Conservation (phyloP, 2,888 invertebrate species). For the Platyscelio sp. region DNA sequence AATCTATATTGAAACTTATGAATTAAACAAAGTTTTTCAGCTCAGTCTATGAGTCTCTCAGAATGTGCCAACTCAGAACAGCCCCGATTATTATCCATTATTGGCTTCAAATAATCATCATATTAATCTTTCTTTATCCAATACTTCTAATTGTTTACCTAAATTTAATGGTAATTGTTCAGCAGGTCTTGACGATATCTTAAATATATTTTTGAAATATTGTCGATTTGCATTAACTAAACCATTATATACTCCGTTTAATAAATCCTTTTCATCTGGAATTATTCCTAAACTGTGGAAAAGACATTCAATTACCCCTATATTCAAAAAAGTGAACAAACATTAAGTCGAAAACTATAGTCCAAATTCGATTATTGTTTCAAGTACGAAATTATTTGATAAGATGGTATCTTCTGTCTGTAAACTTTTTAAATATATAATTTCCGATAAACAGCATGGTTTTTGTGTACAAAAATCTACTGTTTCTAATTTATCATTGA, state of each 20-base stretch:
- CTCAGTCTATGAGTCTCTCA: too few relatives aligned
- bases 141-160: not conserved
- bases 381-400: slow-evolving; percentile 59
- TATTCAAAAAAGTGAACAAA: slow-evolving; percentile 52
- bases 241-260: slow-evolving; percentile 38
- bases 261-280: slow-evolving; percentile 36
- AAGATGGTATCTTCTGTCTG: too few relatives aligned
- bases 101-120: too few relatives aligned
- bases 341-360: slow-evolving; percentile 42
- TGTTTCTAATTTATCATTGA: slow-evolving; percentile 2
- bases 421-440: too few relatives aligned
- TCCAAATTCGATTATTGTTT: slow-evolving; percentile 44
- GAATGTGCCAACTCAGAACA: too few relatives aligned
- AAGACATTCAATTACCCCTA: slow-evolving; percentile 41
- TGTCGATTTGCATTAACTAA: slow-evolving; percentile 25
- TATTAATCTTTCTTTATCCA: too few relatives aligned
- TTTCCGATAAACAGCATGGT: slow-evolving; percentile 60
- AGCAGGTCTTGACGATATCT: slow-evolving; percentile 41
- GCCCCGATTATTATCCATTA: too few relatives aligned
- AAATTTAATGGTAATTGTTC: not conserved
- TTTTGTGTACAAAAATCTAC: slow-evolving; percentile 23
- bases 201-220: slow-evolving; percentile 21
- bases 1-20: too few relatives aligned
- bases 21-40: too few relatives aligned
- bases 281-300: slow-evolving; percentile 53